Evolutionary conservation across 2,113 vertebrate species (phyloP), one percentile per base, ranked within the genome.

Genomic region (Symphodus melops): DNA sequence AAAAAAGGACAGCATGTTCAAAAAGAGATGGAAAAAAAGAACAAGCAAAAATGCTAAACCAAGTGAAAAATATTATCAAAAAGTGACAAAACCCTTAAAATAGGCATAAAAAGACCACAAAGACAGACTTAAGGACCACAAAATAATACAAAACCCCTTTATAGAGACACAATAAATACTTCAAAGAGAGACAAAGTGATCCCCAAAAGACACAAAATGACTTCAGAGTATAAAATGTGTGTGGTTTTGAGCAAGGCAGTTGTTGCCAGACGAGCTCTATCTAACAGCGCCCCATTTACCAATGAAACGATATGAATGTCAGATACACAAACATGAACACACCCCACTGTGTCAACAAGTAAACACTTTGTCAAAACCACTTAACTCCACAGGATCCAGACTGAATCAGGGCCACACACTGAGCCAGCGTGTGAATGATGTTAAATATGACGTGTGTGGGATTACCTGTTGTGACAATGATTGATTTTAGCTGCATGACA

Each of bases 291-390:
- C 16, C 39, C 51, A 53, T 81, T 86, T 73, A 68, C 53, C 64
- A 56, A 33, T 55, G 41, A 60, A 54, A 74, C 65, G 17, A 62
- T 64, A 53, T 65, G 66, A 77, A 79, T 68, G 83, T 77, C 65
- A 44, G 58, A 25, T 49, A 56, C 53, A 36, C 53, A 57, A 84
- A 53, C 49, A 46, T 56, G 55, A 78, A 79, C 63, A 37, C 56
- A 51, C 64, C 80, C 82, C 48, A 54, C 67, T 62, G 79, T 48
- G 81, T 75, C 81, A 85, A 85, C 84, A 88, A 85, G 76, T 79
- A 80, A 88, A 83, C 75, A 82, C 70, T 82, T 81, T 74, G 65
- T 91, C 72, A 82, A 63, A 86, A 75, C 70, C 83, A 86, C 77
- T 89, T 89, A 83, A 60, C 86, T 53, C 87, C 68, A 48, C 82